Base-by-base conservation (phyloP, 2,888 invertebrate genomes). In the Graphium colonna region DNA sequence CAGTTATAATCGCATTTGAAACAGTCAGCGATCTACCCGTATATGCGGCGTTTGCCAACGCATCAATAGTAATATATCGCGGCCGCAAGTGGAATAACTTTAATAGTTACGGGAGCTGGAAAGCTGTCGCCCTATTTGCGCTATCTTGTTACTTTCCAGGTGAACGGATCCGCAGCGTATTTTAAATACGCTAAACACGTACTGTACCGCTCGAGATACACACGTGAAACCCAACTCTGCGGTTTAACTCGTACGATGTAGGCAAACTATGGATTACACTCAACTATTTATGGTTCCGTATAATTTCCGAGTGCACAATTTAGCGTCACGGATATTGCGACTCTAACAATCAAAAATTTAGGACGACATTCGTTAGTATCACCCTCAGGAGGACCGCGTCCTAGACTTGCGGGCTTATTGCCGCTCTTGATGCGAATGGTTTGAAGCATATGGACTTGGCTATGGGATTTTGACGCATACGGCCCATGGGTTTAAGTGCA, bases 321-420 rank as follows among this genome's bases (percentile, higher is more conserved):
- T 65, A 58, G 64, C 64, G 71, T 68, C 75, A 79, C 62, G 65
- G 73, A 72, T 79, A 81, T 82, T 81, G 80, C 74, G 74, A 83
- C 83, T 83, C 77, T 83, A 84, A 78, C 74, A 72, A 81, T 85
- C 73, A 84, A 83, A 86, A 82, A 85, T 83, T 83, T 86, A 86
- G 79, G 76, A 73, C 77, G 79, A 86, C 80, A 86, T 86, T 87
- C 80, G 85, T 82, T 81, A 82, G 81, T 75, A 82, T 79, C 77
- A 71, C 76, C 69, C 81, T 78, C 78, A 63, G 71, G 80, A 79
- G 80, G 72, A 77, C 76, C 79, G 65, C 77, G 77, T 82, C 79
- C 83, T 82, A 84, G 82, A 78, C 78, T 80, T 75, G 75, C 72
- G 73, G 82, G 77, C 71, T 68, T 69, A 75, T 71, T 68, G 56